Evolutionary conservation across 2,113 vertebrate species (phyloP).

Genomic region (Larimichthys polyactis): DNA sequence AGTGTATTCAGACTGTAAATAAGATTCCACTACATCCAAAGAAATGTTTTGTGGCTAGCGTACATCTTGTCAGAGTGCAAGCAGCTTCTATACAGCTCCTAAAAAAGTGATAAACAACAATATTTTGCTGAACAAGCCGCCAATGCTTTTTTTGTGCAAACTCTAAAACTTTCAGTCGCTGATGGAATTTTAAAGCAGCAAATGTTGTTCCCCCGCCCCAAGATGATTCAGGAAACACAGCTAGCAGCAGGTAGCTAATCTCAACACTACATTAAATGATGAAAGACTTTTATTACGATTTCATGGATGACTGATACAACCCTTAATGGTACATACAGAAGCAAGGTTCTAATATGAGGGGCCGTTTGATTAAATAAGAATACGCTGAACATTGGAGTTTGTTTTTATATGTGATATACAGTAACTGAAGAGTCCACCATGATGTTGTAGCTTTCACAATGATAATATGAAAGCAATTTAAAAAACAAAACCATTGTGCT

Average conservation of each 20-base stretch:
- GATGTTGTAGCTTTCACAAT: background rate
- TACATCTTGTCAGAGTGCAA: conserved; percentile 23
- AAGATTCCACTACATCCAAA: background rate
- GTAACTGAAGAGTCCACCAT: background rate
- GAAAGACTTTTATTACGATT: conserved; percentile 15
- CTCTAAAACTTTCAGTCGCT: conserved; percentile 18
- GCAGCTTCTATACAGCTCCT: background rate
- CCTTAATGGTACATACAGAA: too few relatives aligned
- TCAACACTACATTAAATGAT: conserved; percentile 43
- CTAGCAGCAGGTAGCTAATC: conserved; percentile 15
- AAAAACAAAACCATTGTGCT: background rate
- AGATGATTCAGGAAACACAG: conserved; percentile 29
- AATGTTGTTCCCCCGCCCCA: background rate
- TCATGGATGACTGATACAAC: conserved; percentile 21
- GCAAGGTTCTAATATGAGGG: background rate
- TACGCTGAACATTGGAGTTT: background rate
- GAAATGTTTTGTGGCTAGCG: conserved; percentile 16
- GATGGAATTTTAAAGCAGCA: conserved; percentile 48
- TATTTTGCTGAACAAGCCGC: conserved; percentile 29
- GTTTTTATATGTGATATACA: background rate
- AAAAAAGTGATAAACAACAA: conserved; percentile 19
- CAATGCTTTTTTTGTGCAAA: conserved; percentile 17
- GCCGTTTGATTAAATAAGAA: background rate
- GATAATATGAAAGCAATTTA: background rate
- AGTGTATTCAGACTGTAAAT: conserved; percentile 1